Base-by-base conservation (phyloP, 2,888 invertebrate species). In the Oligia latruncula region DNA sequence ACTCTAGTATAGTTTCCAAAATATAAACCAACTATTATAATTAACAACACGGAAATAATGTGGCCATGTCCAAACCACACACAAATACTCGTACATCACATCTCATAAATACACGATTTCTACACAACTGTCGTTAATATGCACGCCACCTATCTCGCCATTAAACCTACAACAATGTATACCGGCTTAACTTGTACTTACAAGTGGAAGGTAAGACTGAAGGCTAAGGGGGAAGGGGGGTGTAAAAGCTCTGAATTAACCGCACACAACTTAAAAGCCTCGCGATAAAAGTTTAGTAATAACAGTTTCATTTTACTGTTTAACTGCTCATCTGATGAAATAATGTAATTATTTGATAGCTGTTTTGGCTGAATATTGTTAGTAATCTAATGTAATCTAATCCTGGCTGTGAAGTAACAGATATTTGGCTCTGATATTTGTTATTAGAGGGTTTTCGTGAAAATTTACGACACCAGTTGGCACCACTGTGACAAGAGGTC, bases 211-310 rank as follows among this genome's bases (percentile, higher is more conserved):
- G 49, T 64, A 65, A 15, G 55, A 17, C 43, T n/a, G 17, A 20
- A 2, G 20, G 8, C 60, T 6, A 15, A 20, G 43, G 29, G 13
- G 2, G 23, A 1, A 13, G 20, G 74, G 15, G 4, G 35, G 23
- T 68, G 62, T 83, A 74, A 81, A 78, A 86, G 81, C 78, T 70
- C 68, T 64, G 80, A 78, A 86, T 86, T 71, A 79, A 85, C 67
- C 66, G 71, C 66, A 74, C n/a, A 55, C 67, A 81, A 82, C 72
- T 81, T 73, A 60, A 77, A 85, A 85, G 67, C 71, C 68, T 68
- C 55, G 74, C 65, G 71, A 80, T 83, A 76, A 67, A 86, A 88
- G 74, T 83, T 81, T 17, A 71, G 83, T 67, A 62, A 78, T 78
- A 81, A 78, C 79, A 72, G 71, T 85, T 83, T 58, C 40, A 65